Percentiles rank a stretch among this genome's conserved stretches.
Evolutionary conservation across 2,113 vertebrate genomes (phyloP).

Genomic region (Corynorhinus townsendii): DNA sequence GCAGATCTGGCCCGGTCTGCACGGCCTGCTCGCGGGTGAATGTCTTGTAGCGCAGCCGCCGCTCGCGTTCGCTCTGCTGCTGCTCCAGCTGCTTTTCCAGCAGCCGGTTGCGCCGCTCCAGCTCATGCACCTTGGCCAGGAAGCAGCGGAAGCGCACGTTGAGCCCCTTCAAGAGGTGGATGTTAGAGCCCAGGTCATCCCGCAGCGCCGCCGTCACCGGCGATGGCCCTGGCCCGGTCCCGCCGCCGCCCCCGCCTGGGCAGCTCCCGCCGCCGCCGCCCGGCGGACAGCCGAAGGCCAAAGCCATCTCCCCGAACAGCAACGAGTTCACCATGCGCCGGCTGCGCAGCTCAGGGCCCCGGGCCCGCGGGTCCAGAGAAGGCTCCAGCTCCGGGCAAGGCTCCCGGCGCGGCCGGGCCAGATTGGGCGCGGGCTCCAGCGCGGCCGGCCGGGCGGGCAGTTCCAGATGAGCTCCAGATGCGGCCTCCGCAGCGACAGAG

Average conservation of each 20-base stretch:
- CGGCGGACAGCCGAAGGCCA: slow-evolving; percentile 71
- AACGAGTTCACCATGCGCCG: slow-evolving; percentile 86
- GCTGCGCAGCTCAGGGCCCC: slow-evolving; percentile 61
- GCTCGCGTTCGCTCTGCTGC: slow-evolving; percentile 75
- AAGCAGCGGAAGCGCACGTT: slow-evolving; percentile 93
- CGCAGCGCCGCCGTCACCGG: slow-evolving; percentile 85
- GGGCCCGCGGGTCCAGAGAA: slow-evolving; percentile 59
- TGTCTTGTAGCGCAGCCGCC: slow-evolving; percentile 78
- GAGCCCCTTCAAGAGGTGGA: slow-evolving; percentile 91
- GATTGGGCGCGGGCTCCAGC: slow-evolving; percentile 55
- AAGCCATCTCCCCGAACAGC: slow-evolving; percentile 83
- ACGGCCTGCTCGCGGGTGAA: slow-evolving; percentile 86
- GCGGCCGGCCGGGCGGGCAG: slow-evolving; percentile 10
- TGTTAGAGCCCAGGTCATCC: slow-evolving; percentile 92
- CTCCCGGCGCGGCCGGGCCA: slow-evolving; percentile 69
- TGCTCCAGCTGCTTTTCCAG: slow-evolving; percentile 88
- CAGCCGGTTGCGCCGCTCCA: slow-evolving; percentile 89
- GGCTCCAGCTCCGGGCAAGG: slow-evolving; percentile 65
- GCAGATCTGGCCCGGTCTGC: slow-evolving; percentile 82
- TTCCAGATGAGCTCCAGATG: slow-evolving; percentile 57
- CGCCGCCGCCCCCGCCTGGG: slow-evolving; percentile 66
- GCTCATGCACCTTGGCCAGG: slow-evolving; percentile 90
- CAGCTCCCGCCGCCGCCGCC: slow-evolving; percentile 50
- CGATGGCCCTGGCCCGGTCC: slow-evolving; percentile 61
- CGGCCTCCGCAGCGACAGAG: slow-evolving; percentile 39